phyloP scores from a whole-genome alignment of 2,888 invertebrate genomes.

The Eilema sororculum region DNA sequence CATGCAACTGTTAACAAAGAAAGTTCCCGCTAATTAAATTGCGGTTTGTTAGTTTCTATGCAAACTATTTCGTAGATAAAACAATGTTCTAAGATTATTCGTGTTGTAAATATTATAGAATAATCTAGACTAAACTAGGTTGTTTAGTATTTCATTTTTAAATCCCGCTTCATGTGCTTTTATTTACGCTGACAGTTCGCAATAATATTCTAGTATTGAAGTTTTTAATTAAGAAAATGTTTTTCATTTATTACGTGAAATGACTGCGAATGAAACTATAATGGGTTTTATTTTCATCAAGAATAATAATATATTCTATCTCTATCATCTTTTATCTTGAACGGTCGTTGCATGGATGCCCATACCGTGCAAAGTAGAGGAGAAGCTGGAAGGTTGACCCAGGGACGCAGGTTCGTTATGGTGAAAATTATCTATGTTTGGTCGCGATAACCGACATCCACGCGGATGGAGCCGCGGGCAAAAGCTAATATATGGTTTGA shows the following conservation, averaged over 20 bases:
- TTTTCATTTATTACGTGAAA: neutral
- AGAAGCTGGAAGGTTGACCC: too few species aligned
- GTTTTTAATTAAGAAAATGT: conserved; percentile 3
- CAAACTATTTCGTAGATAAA: neutral
- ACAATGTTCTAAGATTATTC: neutral
- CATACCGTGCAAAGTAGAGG: too few species aligned
- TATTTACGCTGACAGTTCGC: neutral
- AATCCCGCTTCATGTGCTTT: neutral
- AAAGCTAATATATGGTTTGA: too few species aligned
- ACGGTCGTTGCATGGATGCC: too few species aligned
- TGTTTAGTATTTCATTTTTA: neutral
- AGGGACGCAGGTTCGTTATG: too few species aligned
- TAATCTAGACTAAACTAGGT: neutral
- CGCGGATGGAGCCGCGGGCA: too few species aligned
- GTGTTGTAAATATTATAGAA: neutral
- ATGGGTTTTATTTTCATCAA: neutral
- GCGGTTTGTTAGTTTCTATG: neutral
- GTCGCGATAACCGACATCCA: too few species aligned
- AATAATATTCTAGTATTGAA: neutral
- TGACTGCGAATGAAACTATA: neutral
- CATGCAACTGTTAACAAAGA: neutral
- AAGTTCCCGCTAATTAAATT: neutral
- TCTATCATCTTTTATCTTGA: too few species aligned
- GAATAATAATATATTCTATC: too few species aligned
- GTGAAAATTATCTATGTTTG: too few species aligned